Base-by-base conservation (phyloP, 2,888 invertebrate species). In the Muscina levida region DNA sequence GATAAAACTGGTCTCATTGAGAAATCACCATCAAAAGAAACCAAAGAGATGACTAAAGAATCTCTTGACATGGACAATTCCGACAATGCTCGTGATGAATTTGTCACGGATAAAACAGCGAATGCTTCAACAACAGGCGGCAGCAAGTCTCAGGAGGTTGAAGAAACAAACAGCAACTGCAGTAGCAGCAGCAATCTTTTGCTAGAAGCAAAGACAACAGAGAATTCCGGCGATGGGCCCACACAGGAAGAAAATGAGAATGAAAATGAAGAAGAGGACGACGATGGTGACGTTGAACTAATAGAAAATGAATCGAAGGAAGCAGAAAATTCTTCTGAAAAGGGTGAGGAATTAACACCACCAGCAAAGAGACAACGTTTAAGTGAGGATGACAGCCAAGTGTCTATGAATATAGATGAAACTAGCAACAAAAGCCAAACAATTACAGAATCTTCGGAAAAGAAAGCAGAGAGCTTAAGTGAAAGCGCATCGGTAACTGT, bases 31-130 rank as follows among this genome's bases (percentile, higher is more conserved):
- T n/a, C 6, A 10, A 19, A 11, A 11, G 22, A 37, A 53, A 39
- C 39, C 13, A 48, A 59, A 48, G n/a, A 48, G 8, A 8, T 67
- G 31, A 19, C 42, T 15, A 80, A 76, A 24, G 53, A 72, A 2
- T 10, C 44, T 1, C 53, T 80, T 77, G 87, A 24, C 46, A 82
- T 17, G 10, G 89, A 89, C 71, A 88, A 88, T 74, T 88, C 89
- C 0, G 89, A 90, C 83, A 89, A 88, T 84, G 90, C 89, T 15
- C 86, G 87, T 24, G 89, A 89, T 84, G 88, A 88, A 77, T 87
- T 87, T 72, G 88, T 39, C 22, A 56, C 68, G 1, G 82, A 82
- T 22, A 73, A 78, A 17, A 44, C 46, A 3, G 8, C 31, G 3
- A 31, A 3, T 8, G 31, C 31, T 31, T 37, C 46, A 6, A 77